Evolutionary conservation across 2,888 invertebrate species (phyloP), one percentile per base, ranked within the genome.

Genomic region (Cyaniris semiargus): DNA sequence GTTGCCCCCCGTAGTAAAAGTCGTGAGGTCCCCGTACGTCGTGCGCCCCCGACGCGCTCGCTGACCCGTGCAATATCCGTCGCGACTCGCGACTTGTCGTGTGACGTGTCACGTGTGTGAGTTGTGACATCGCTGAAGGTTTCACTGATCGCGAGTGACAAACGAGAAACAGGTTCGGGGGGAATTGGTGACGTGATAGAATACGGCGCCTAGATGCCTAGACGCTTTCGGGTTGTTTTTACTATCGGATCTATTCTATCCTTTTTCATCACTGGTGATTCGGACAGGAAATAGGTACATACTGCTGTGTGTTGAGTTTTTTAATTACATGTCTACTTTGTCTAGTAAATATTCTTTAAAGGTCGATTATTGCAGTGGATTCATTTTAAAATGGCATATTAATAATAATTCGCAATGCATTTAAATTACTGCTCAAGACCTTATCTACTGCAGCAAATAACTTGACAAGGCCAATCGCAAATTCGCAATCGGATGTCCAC

Each of bases 51-150:
- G 77, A 38, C 34, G 78, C 78, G 80, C 70, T 79, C 83, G 79
- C 70, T 83, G 83, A 84, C 77, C 82, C 84, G 83, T 82, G 34
- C 83, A 78, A 80, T 83, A 85, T 84, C 76, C 78, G 81, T 79
- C 77, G 79, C 78, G 87, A 72, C 78, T 79, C 77, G 79, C 78
- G 87, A 72, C 78, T 72, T 70, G 75, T 66, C 27, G 21, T 38
- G 3, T 38, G 10, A n/a, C n/a, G n/a, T n/a, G n/a, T n/a, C n/a
- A n/a, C n/a, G n/a, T n/a, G n/a, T n/a, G n/a, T 44, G 44, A 44
- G 10, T 3, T 13, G 21, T 27, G 71, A 71, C 48, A 74, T 21
- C 18, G 74, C 48, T 48, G 74, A 74, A 53, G 74, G 74, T 48
- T 74, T 27, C 44, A 15, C 48, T 74, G 48, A 74, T 74, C 74